A percentile compares a stretch with the other conserved stretches of the same genome.
phyloP scores from a whole-genome alignment of 2,797 vertebrate genomes.

The Thamnophis elegans region DNA sequence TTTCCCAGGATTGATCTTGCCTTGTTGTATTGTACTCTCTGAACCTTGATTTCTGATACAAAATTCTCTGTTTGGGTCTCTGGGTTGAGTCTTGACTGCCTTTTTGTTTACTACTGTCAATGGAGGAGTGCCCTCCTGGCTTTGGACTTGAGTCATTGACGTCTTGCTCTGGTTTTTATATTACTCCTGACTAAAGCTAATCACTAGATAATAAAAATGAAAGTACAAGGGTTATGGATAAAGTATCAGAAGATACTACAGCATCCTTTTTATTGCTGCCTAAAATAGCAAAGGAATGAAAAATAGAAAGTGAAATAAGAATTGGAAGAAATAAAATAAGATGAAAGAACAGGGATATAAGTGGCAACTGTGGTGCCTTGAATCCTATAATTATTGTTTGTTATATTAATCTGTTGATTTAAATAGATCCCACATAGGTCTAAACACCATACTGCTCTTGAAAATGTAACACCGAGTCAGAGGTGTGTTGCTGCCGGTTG shows the following conservation, averaged over 20 bases:
- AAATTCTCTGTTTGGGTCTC: not conserved
- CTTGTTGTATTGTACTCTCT: not conserved
- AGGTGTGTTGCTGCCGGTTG: no score
- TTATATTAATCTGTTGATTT: not conserved
- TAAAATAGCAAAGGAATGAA: not conserved
- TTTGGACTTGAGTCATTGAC: not conserved
- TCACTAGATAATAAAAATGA: not conserved
- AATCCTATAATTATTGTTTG: not conserved
- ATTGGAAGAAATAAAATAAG: not conserved
- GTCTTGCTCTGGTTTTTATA: not conserved
- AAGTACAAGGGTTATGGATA: not conserved
- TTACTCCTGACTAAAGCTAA: not conserved
- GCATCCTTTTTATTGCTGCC: not conserved
- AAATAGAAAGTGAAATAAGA: not conserved
- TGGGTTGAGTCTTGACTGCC: not conserved
- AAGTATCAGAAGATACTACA: not conserved
- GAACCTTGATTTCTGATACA: not conserved
- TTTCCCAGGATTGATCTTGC: not conserved
- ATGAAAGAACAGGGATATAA: not conserved
- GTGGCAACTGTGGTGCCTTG: not conserved
- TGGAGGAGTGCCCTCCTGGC: not conserved
- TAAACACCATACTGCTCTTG: not conserved
- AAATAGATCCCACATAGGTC: not conserved
- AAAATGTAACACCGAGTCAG: not conserved
- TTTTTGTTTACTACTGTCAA: not conserved